phyloP scores from a whole-genome alignment of 2,797 vertebrate genomes.

The Phataginus tetradactyla region DNA sequence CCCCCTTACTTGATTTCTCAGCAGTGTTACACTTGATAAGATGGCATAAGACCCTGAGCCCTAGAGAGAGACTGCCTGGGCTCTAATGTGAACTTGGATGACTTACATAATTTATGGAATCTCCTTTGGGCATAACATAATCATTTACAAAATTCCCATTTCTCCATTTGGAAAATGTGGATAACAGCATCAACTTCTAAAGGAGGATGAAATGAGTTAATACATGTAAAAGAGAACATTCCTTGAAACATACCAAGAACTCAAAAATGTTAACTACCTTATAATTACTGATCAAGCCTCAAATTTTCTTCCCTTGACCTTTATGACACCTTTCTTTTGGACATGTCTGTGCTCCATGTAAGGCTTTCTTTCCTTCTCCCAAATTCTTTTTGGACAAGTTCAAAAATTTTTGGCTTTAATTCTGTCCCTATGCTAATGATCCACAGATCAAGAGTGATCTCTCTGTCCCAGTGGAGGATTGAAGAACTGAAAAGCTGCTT shows the following conservation, averaged over 20 bases:
- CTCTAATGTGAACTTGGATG: too few relatives aligned
- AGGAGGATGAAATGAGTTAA: background rate
- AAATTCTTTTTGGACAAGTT: background rate
- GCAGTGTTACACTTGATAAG: background rate
- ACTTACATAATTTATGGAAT: background rate
- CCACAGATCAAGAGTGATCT: background rate
- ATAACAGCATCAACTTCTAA: background rate
- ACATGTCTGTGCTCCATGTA: background rate
- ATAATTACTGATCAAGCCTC: background rate
- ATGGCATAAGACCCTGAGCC: background rate
- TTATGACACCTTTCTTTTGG: background rate
- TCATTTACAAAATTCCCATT: background rate
- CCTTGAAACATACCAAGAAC: background rate
- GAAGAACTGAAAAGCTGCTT: background rate
- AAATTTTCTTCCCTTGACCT: background rate
- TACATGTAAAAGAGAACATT: background rate
- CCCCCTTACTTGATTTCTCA: background rate
- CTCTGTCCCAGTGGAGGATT: background rate
- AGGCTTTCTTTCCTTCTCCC: background rate
- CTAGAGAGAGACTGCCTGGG: background rate
- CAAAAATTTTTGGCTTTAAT: background rate
- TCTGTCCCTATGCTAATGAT: background rate
- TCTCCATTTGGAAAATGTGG: background rate
- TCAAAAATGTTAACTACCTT: background rate
- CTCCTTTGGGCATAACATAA: too few relatives aligned